Base-by-base conservation (phyloP, 2,797 vertebrate species). In the Artibeus lituratus region DNA sequence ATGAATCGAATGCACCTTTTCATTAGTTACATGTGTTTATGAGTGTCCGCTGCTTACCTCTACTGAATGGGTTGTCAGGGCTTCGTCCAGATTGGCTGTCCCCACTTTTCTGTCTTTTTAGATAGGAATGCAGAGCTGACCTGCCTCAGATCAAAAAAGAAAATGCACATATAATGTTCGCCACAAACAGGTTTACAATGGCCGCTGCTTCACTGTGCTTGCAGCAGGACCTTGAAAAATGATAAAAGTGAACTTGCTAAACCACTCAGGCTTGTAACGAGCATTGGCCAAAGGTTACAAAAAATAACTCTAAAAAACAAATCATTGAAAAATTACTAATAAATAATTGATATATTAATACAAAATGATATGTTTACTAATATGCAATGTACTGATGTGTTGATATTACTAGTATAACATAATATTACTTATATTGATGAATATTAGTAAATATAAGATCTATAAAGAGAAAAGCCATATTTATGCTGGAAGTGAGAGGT, bases 51-150 rank as follows among this genome's bases (percentile, higher is more conserved):
- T 9, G 10, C 98, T 98, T 77, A 99, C 99, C 99, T 99, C 98
- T 99, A 32, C 98, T 98, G 97, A 99, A 99, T 0, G 99, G 99
- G 94, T 99, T 99, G 29, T 84, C 98, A 21, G 97, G 47, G 12
- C 32, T 84, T 15, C 84, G 96, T 93, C 95, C 95, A 22, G 92
- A 90, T 37, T 94, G 98, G 72, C 73, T 78, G 51, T 98, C 98
- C 6, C 97, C 98, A 47, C 98, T 98, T 94, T 99, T 99, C 10
- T 99, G 99, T 97, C 98, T 99, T 98, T 99, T 99, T 74, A 99
- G 98, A 95, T 99, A 99, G 92, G 99, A 99, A 92, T 99, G 99
- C 7, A 99, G 98, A 39, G 99, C 99, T 47, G 99, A 99, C 97
- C 99, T 99, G 90, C 26, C 92, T 91, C 97, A 84, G 8, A 84